Percentiles rank a stretch among this genome's conserved stretches.
phyloP scores from a whole-genome alignment of 2,888 invertebrate genomes.

The Odontothrips loti region DNA sequence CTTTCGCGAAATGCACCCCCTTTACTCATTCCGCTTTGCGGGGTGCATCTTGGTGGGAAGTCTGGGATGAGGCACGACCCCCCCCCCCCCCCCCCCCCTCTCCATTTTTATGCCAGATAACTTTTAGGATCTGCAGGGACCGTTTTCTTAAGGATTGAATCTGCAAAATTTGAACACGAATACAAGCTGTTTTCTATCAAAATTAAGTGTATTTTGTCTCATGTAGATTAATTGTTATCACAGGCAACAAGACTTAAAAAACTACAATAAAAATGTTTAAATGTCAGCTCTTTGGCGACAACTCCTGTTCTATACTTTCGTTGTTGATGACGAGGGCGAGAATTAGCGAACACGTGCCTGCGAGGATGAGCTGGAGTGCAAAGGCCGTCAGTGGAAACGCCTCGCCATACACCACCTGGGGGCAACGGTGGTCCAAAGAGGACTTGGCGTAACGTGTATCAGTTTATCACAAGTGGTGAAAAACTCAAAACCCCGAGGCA shows the following conservation, averaged over 20 bases:
- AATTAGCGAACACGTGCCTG: background rate
- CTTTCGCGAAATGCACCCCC: too few relatives aligned
- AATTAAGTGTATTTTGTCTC: background rate
- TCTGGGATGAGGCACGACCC: too few relatives aligned
- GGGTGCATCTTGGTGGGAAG: too few relatives aligned
- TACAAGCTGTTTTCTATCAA: too few relatives aligned
- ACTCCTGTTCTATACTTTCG: background rate
- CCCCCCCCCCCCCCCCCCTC: too few relatives aligned
- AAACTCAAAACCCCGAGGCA: background rate
- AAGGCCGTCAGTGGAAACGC: constrained; percentile 1
- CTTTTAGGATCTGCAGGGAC: too few relatives aligned
- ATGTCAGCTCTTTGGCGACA: background rate
- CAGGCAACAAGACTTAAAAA: background rate
- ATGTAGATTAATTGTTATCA: background rate
- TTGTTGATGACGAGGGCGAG: background rate
- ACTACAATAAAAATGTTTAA: background rate
- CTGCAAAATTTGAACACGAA: too few relatives aligned
- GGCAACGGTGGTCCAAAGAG: background rate
- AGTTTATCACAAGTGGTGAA: background rate
- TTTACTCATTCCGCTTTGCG: too few relatives aligned
- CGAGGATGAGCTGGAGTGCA: background rate
- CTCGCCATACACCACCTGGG: background rate
- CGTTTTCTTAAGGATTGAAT: too few relatives aligned
- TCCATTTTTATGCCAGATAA: too few relatives aligned
- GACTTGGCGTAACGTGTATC: background rate